Evolutionary conservation across 2,113 vertebrate genomes (phyloP).

Genomic region (Paramormyrops kingsleyae): DNA sequence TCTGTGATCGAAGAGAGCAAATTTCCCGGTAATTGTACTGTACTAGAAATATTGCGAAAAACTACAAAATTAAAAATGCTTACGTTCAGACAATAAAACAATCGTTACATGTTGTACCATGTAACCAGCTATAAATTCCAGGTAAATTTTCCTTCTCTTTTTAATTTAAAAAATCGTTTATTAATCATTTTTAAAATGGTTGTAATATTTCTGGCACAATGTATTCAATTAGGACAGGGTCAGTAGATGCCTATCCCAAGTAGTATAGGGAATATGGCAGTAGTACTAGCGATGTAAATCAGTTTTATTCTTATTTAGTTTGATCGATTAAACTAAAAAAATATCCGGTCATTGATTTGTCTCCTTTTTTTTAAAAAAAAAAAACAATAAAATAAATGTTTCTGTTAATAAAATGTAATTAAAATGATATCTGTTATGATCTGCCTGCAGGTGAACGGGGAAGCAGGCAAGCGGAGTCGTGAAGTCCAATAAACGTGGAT

Average conservation of each 20-base stretch:
- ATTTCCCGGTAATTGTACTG: neutral
- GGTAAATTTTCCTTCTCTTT: neutral
- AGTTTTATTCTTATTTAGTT: too few relatives aligned
- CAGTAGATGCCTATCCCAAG: neutral
- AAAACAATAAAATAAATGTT: too few relatives aligned
- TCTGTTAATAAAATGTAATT: too few relatives aligned
- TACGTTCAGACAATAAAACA: neutral
- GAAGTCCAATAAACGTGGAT: too few relatives aligned
- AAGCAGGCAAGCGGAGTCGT: too few relatives aligned
- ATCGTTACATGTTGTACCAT: neutral
- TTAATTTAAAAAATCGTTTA: neutral
- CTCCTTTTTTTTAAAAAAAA: too few relatives aligned
- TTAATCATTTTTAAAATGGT: neutral
- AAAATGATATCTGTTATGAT: too few relatives aligned
- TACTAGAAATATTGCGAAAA: neutral
- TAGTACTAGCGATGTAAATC: neutral
- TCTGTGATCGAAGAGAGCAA: neutral
- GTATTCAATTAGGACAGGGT: neutral
- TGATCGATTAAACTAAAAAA: too few relatives aligned
- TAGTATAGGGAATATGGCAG: neutral
- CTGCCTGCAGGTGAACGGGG: too few relatives aligned
- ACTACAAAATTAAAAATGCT: neutral
- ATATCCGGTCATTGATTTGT: too few relatives aligned
- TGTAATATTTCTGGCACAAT: neutral
- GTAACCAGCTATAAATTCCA: neutral